These are phyloP conservation scores for Atractosteus spatula DNA, from an alignment of 2,113 vertebrate species.

Conservation along the genomic window DNA sequence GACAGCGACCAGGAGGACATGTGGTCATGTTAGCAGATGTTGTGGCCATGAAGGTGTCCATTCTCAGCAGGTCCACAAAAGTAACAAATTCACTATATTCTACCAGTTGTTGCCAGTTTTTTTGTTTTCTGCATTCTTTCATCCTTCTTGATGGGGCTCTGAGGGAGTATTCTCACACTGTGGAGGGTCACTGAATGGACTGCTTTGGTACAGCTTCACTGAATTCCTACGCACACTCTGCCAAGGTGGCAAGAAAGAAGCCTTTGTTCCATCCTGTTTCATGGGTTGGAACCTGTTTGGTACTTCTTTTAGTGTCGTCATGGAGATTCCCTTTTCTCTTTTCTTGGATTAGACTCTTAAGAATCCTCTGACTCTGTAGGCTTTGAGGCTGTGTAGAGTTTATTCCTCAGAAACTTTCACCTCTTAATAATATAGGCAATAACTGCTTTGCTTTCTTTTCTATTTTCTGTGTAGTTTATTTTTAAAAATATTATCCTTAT, in stretches of 20 bases:
- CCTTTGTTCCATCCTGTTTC: slow-evolving; percentile 43
- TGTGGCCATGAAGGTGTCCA: neutral
- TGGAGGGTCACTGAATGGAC: no score
- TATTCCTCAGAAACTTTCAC: neutral
- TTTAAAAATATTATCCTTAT: no score
- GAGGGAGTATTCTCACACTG: no score
- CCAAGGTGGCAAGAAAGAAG: slow-evolving; percentile 32
- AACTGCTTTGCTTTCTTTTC: no score
- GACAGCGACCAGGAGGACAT: no score
- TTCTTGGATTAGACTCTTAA: slow-evolving; percentile 28
- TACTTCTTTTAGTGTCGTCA: slow-evolving; percentile 32
- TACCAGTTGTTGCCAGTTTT: no score
- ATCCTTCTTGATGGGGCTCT: no score
- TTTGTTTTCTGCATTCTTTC: no score
- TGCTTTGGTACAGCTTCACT: neutral
- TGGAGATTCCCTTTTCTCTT: slow-evolving; percentile 41
- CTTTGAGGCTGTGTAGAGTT: neutral
- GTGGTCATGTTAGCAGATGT: no score
- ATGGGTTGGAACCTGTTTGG: slow-evolving; percentile 29
- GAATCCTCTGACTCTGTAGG: neutral
- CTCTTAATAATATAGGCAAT: no score
- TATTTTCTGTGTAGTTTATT: no score
- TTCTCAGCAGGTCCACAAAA: slow-evolving; percentile 4
- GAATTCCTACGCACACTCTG: slow-evolving; percentile 39
- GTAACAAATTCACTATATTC: no score